phyloP scores from a whole-genome alignment of 2,888 invertebrate species.

The Hypomecis atomaria region DNA sequence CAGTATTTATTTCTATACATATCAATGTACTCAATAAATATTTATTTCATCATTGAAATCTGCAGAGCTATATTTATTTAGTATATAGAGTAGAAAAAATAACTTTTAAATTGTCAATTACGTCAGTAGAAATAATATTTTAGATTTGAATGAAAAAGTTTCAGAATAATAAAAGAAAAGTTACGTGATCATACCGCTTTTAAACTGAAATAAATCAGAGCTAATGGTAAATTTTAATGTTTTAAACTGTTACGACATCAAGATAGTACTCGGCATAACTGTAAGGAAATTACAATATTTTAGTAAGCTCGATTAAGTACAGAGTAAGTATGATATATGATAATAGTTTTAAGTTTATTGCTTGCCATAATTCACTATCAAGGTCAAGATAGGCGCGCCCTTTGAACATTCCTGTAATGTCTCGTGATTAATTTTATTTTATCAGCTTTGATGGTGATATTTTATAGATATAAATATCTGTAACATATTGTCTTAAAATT shows the following conservation, averaged over 20 bases:
- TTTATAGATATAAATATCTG: not conserved
- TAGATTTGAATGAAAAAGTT: no score
- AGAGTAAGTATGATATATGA: constrained; percentile 27
- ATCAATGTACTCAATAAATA: no score
- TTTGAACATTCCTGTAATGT: constrained; percentile 33
- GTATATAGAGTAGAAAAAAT: no score
- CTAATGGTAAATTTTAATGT: not conserved
- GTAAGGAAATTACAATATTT: constrained; percentile 17
- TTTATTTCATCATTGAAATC: no score
- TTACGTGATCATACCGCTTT: no score
- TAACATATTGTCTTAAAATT: not conserved
- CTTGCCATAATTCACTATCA: constrained; percentile 38
- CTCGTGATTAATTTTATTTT: constrained; percentile 26
- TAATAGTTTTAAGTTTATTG: constrained; percentile 24
- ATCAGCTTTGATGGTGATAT: constrained; percentile 6
- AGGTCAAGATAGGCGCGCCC: constrained; percentile 39
- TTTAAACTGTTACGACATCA: not conserved
- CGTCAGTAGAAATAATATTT: no score
- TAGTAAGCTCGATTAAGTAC: constrained; percentile 5
- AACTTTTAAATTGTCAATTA: no score
- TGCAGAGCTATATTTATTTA: no score
- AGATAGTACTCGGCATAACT: not conserved
- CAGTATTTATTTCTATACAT: no score
- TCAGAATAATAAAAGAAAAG: no score
- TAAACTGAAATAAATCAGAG: no score